phyloP scores from a whole-genome alignment of 2,888 invertebrate genomes.

The Agrypnus murinus region DNA sequence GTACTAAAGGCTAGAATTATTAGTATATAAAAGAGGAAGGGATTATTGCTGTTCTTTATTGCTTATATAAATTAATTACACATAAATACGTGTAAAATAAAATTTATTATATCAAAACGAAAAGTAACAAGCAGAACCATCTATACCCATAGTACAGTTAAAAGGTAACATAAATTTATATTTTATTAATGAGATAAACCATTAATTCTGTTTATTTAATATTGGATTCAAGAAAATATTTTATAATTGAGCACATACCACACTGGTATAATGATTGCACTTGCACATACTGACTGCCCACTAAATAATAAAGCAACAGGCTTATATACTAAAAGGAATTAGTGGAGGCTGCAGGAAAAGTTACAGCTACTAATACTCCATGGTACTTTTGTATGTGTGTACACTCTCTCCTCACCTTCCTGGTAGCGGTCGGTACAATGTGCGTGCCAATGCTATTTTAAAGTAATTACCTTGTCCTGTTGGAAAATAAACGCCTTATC shows the following conservation, averaged over 20 bases:
- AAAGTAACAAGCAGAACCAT: slow-evolving; percentile 29
- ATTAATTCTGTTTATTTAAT: slow-evolving; percentile 39
- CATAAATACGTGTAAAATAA: background rate
- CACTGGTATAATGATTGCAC: slow-evolving; percentile 23
- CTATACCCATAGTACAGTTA: slow-evolving; percentile 22
- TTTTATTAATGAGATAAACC: slow-evolving; percentile 41
- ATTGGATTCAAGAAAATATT: slow-evolving; percentile 32
- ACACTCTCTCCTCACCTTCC: slow-evolving; percentile 21
- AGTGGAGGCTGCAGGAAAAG: slow-evolving; percentile 18
- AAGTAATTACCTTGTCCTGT: slow-evolving; percentile 23
- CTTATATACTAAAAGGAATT: slow-evolving; percentile 30
- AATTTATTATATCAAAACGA: slow-evolving; percentile 7
- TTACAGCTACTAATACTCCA: slow-evolving; percentile 17
- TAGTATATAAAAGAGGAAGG: too few relatives aligned
- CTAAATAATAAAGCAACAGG: slow-evolving; percentile 27
- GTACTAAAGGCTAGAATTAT: too few relatives aligned
- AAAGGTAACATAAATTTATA: slow-evolving; percentile 26
- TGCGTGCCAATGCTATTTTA: slow-evolving; percentile 20
- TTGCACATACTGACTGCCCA: slow-evolving; percentile 26
- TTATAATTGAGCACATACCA: slow-evolving; percentile 38
- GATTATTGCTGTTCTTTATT: too few relatives aligned
- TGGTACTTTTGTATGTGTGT: background rate
- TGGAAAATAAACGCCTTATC: slow-evolving; percentile 7
- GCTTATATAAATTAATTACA: background rate
- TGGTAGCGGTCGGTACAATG: slow-evolving; percentile 25